Base-by-base conservation (phyloP, 2,113 vertebrate genomes). In the Callipepla squamata region DNA sequence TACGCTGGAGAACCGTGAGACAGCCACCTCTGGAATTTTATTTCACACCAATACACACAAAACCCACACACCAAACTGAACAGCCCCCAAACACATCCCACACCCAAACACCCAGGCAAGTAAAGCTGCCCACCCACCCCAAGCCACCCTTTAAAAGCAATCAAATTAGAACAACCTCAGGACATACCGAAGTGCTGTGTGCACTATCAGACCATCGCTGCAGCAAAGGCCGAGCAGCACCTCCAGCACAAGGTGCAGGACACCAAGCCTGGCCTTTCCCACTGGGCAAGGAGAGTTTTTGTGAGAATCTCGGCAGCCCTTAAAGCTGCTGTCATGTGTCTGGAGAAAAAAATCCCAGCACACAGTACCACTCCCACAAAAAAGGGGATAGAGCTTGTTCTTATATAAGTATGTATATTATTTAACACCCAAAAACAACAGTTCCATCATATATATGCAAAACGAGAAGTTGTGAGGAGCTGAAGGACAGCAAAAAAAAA, bases 351-450 rank as follows among this genome's bases (percentile, higher is more conserved):
- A 69, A 26, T 45, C 69, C 36, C 28, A 85, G 91, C 7, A 21
- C 62, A 34, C 81, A 48, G 82, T 75, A 87, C 89, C 68, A 57
- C 89, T 94, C 93, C 91, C 85, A 80, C 87, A 82, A 89, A 94
- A 94, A 87, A 72, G 67, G 32, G 32, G 47, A 89, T 80, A 55
- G 67, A 91, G 87, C 74, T 82, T 50, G 62, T 89, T 91, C 89
- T 96, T 96, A 95, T 70, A 2, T 96, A 96, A 95, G 85, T 88
- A 94, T 95, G 94, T 94, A 95, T 94, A 95, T 94, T 91, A 94
- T 94, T 94, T 93, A 95, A 94, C 93, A 92, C 94, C 87, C 30
- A 7, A 94, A 94, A 90, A 17, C 93, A 96, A 94, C 93, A 88
- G 87, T 22, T 95, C 53, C 82, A 80, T 88, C 93, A 75, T 79